These are phyloP conservation scores for Camponotus fellah DNA, from an alignment of 2,888 invertebrate genomes.

Conservation along the genomic window DNA sequence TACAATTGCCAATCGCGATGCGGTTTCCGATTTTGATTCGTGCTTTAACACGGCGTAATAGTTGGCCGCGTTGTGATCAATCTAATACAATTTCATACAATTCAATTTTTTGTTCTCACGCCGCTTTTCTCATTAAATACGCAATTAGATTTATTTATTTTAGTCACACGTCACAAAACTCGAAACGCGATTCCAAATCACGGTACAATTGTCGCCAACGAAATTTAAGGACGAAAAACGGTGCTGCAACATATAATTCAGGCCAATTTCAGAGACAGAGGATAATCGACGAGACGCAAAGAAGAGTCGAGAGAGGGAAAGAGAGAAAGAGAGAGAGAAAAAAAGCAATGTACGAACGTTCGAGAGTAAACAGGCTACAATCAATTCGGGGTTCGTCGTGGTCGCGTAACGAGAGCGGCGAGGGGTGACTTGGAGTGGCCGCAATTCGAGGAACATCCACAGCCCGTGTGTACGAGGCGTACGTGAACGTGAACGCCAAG, in stretches of 20 bases:
- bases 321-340: slow-evolving; percentile 43
- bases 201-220: slow-evolving; percentile 10
- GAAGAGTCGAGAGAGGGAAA: slow-evolving; percentile 57
- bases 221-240: slow-evolving; percentile 23
- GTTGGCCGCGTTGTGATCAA: slow-evolving; percentile 23
- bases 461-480: slow-evolving; percentile 53
- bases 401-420: slow-evolving; percentile 63
- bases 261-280: slow-evolving; percentile 68
- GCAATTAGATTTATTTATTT: slow-evolving; percentile 13
- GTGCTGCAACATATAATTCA: slow-evolving; percentile 46
- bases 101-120: background rate
- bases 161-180: slow-evolving; percentile 1
- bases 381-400: slow-evolving; percentile 78
- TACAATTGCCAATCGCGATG: slow-evolving; percentile 48
- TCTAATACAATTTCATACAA: slow-evolving; percentile 33
- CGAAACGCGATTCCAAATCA: background rate
- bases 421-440: slow-evolving; percentile 75
- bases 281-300: slow-evolving; percentile 67
- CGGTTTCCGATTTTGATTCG: slow-evolving; percentile 36
- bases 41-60: slow-evolving; percentile 36
- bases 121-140: slow-evolving; percentile 16
- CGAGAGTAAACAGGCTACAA: slow-evolving; percentile 79
- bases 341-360: slow-evolving; percentile 72
- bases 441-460: slow-evolving; percentile 65
- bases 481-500: slow-evolving; percentile 33